These are phyloP conservation scores for Chamaea fasciata DNA, from an alignment of 2,113 vertebrate genomes.

Conservation along the genomic window DNA sequence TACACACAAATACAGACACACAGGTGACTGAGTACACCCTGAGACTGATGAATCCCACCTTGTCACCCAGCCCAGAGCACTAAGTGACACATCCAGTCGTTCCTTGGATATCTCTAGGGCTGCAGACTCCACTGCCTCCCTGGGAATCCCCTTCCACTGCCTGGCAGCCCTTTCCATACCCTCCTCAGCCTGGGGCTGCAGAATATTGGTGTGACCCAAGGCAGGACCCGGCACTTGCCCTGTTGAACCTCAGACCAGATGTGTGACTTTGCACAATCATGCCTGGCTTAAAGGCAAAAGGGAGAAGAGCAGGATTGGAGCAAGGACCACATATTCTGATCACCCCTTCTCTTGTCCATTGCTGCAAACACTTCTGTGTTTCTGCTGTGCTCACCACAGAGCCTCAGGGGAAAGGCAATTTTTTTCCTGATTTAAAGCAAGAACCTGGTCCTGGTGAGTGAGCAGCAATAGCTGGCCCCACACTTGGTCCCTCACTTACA, in stretches of 20 bases:
- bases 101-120: neutral
- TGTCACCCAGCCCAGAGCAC: neutral
- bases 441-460: neutral
- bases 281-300: neutral
- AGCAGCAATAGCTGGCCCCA: neutral
- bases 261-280: neutral
- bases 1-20: neutral
- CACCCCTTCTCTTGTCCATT: neutral
- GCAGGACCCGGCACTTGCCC: neutral
- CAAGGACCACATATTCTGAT: fast-evolving
- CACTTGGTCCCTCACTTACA: neutral
- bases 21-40: fast-evolving
- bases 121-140: neutral
- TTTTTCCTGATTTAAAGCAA: neutral
- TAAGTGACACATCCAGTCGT: fast-evolving
- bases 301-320: neutral
- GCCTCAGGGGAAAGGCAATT: neutral
- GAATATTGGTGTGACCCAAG: too few species aligned
- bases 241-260: fast-evolving
- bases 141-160: neutral
- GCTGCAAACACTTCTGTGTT: neutral
- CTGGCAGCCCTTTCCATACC: neutral
- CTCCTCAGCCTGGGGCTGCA: neutral
- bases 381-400: neutral
- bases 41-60: neutral